Base-by-base conservation (phyloP, 2,888 invertebrate genomes). In the Melanotus villosus region DNA sequence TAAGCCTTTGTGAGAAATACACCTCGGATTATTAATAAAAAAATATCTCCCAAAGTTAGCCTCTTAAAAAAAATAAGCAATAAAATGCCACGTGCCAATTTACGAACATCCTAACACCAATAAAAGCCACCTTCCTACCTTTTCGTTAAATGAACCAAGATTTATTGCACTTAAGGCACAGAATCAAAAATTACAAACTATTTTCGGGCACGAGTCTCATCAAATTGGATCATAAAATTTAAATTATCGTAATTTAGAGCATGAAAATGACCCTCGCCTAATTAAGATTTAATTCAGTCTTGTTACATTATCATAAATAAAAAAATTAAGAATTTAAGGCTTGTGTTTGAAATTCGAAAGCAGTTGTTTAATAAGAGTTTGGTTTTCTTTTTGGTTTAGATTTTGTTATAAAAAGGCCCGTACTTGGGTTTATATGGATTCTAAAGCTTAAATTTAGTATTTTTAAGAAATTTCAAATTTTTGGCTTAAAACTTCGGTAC, bases 181-280 rank as follows among this genome's bases (percentile, higher is more conserved):
- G 30, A 58, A 43, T 58, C 18, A 58, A 58, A 58, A 21, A 9
- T 36, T 32, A n/a, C 47, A 34, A 36, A 60, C 60, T 60, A 60
- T 60, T 60, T 60, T 60, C 23, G 60, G 47, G n/a, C 21, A 36
- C 50, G 60, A 60, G 32, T 47, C 36, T 34, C 10, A 21, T 21
- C 30, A 56, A 56, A 56, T 56, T 56, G 38, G 56, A 12, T 34
- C 12, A 54, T 56, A 23, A 56, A 56, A 56, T 2, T 19, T n/a
- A 36, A n/a, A 14, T 36, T 9, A 50, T 21, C 1, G 23, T 23
- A 47, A 47, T 1, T 12, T 19, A 3, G 5, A 5, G n/a, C n/a
- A 50, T 50, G 26, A 30, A 43, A 30, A 23, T 21, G 50, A 21
- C 50, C 50, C 23, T 50, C 26, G 6, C 12, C 7, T 50, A 50